A percentile compares a stretch with the other conserved stretches of the same genome.
These are phyloP conservation scores for Thecophora atra DNA, from an alignment of 2,888 invertebrate genomes.

Conservation along the genomic window DNA sequence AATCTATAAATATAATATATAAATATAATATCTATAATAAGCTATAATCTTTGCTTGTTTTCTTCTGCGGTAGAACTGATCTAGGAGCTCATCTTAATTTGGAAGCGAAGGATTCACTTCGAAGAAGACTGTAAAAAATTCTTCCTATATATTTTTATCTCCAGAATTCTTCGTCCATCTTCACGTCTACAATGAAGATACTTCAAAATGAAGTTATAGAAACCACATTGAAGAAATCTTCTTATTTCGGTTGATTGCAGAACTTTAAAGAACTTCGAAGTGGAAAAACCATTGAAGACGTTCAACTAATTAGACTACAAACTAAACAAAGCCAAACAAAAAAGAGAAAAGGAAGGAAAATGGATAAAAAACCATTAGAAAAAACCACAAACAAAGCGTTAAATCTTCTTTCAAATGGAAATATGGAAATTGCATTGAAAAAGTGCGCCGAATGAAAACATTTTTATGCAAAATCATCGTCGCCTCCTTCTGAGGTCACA, in stretches of 20 bases:
- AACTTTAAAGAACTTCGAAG: background rate
- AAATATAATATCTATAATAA: too few species aligned
- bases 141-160: too few species aligned
- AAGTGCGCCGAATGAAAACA: constrained; percentile 54
- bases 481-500: constrained; percentile 24
- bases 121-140: too few species aligned
- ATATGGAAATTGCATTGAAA: constrained; percentile 13
- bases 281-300: constrained; percentile 18
- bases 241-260: background rate
- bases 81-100: too few species aligned
- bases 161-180: too few species aligned
- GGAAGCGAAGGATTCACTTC: too few species aligned
- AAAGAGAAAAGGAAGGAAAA: background rate
- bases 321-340: background rate
- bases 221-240: too few species aligned
- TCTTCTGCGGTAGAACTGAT: too few species aligned
- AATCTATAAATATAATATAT: too few species aligned
- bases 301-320: constrained; percentile 3
- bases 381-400: constrained; percentile 35
- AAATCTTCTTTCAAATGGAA: constrained; percentile 52
- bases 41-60: too few species aligned
- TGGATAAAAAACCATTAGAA: background rate
- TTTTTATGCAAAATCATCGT: constrained; percentile 34
- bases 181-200: too few species aligned
- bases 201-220: too few species aligned